Percentiles rank a stretch among this genome's conserved stretches.
These are phyloP conservation scores for Molossus alvarezi DNA, from an alignment of 2,797 vertebrate species.

Conservation along the genomic window DNA sequence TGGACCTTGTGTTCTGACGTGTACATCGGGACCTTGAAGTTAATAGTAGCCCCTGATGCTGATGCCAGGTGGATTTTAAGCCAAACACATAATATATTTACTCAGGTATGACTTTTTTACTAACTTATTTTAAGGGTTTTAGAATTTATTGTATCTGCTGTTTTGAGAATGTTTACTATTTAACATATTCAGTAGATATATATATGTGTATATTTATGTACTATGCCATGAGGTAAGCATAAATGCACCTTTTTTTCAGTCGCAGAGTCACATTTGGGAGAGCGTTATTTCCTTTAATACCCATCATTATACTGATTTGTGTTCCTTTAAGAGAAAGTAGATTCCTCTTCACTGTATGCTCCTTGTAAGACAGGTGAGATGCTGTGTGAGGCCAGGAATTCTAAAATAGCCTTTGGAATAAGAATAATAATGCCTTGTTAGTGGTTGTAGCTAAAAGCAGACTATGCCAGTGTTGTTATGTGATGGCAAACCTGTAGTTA, in stretches of 20 bases:
- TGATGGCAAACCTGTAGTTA: background rate
- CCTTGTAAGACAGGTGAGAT: conserved; percentile 17
- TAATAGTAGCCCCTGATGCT: conserved; percentile 97
- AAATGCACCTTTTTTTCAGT: background rate
- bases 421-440: background rate
- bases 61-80: conserved; percentile 98
- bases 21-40: conserved; percentile 97
- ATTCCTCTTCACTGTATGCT: background rate
- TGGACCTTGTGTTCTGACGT: conserved; percentile 99
- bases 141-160: background rate
- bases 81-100: conserved; percentile 99
- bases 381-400: conserved; percentile 52
- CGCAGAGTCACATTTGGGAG: background rate
- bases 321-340: conserved; percentile 36
- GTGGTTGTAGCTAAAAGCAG: background rate
- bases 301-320: background rate
- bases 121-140: background rate
- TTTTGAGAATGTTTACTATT: conserved; percentile 17
- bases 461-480: background rate
- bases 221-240: background rate
- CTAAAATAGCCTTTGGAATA: conserved; percentile 41
- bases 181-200: conserved; percentile 13
- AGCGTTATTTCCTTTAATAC: background rate
- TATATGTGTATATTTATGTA: background rate
- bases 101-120: conserved; percentile 93